Evolutionary conservation across 2,888 invertebrate species (phyloP).

Genomic region (Dicyrtoma fusca): DNA sequence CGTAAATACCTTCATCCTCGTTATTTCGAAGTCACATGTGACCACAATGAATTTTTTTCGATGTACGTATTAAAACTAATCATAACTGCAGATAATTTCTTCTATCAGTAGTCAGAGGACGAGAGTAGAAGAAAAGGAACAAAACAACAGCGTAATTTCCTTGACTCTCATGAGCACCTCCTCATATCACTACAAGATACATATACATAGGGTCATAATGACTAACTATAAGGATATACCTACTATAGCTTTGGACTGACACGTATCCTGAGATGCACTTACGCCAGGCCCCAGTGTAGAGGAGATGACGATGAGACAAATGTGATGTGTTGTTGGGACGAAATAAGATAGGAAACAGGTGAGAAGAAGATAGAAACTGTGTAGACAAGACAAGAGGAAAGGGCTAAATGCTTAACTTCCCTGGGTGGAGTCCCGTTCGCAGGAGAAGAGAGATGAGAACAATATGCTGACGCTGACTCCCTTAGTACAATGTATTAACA

Average conservation of each 20-base stretch:
- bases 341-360: constrained; percentile 14
- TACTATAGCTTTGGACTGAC: too few relatives aligned
- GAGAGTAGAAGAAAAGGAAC: background rate
- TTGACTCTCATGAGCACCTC: too few relatives aligned
- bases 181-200: too few relatives aligned
- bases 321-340: background rate
- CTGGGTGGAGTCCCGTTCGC: constrained; percentile 37
- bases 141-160: background rate
- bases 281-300: too few relatives aligned
- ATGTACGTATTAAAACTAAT: too few relatives aligned
- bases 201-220: too few relatives aligned
- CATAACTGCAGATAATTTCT: too few relatives aligned
- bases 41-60: too few relatives aligned
- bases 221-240: too few relatives aligned
- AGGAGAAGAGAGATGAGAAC: constrained; percentile 19
- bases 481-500: constrained; percentile 33
- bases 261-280: too few relatives aligned
- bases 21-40: too few relatives aligned
- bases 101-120: background rate
- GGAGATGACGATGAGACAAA: constrained; percentile 28
- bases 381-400: constrained; percentile 29
- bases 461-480: constrained; percentile 35
- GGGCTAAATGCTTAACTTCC: constrained; percentile 40
- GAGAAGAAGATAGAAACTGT: constrained; percentile 16
- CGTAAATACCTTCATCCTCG: constrained; percentile 8